These are phyloP conservation scores for Acropternis orthonyx DNA, from an alignment of 2,797 vertebrate genomes.

Conservation along the genomic window DNA sequence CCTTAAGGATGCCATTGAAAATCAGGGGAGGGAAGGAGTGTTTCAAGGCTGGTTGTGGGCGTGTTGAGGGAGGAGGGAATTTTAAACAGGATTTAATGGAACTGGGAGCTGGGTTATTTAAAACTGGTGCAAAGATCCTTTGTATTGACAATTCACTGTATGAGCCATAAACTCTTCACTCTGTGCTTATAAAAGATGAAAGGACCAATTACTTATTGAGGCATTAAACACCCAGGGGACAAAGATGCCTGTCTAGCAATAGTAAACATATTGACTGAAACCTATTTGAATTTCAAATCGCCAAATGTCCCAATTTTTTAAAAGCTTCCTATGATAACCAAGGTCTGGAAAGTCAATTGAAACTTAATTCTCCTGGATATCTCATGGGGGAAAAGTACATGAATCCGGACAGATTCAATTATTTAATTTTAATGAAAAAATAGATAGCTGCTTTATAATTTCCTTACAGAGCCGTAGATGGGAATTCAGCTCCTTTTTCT, in stretches of 20 bases:
- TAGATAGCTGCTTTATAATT: constrained; percentile 50
- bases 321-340: constrained; percentile 68
- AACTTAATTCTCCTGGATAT: constrained; percentile 64
- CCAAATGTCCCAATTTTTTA: constrained; percentile 63
- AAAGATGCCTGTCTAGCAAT: constrained; percentile 47
- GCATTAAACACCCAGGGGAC: constrained; percentile 61
- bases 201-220: constrained; percentile 62
- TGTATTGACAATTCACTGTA: constrained; percentile 59
- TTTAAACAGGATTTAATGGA: constrained; percentile 38
- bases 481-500: constrained; percentile 1
- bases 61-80: background rate
- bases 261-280: constrained; percentile 71
- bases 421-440: constrained; percentile 67
- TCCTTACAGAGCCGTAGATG: background rate
- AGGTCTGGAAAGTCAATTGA: constrained; percentile 71
- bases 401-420: constrained; percentile 58
- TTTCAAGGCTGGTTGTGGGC: background rate
- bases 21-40: background rate
- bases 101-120: constrained; percentile 31
- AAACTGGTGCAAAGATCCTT: constrained; percentile 38
- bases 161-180: constrained; percentile 51
- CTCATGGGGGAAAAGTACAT: constrained; percentile 54
- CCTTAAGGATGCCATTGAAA: background rate
- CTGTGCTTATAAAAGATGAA: constrained; percentile 60
- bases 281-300: constrained; percentile 71